These are phyloP conservation scores for Podarcis muralis DNA, from an alignment of 2,113 vertebrate genomes.

Conservation along the genomic window DNA sequence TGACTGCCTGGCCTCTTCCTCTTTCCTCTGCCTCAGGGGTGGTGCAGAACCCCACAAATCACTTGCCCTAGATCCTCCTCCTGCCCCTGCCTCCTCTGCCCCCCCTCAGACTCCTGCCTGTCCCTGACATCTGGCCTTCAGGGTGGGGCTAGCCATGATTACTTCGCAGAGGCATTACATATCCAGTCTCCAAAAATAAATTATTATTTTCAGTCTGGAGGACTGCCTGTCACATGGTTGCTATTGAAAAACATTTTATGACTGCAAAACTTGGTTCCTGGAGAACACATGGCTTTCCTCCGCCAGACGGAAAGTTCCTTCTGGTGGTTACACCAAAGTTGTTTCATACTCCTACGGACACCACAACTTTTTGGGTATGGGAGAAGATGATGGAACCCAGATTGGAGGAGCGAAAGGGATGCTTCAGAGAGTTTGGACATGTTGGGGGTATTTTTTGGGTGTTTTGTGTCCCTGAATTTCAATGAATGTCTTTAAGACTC, in stretches of 20 bases:
- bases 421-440: slow-evolving; percentile 61
- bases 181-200: slow-evolving; percentile 35
- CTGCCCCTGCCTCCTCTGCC: no score
- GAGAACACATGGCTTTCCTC: slow-evolving; percentile 61
- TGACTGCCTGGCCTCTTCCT: no score
- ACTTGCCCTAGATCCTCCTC: no score
- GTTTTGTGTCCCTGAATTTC: slow-evolving; percentile 73
- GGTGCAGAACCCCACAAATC: no score
- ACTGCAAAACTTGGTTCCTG: slow-evolving; percentile 48
- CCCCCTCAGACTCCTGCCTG: no score
- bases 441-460: slow-evolving; percentile 64
- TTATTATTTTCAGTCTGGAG: slow-evolving; percentile 38
- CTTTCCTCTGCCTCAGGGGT: no score
- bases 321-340: slow-evolving; percentile 67
- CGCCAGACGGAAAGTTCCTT: slow-evolving; percentile 69
- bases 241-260: slow-evolving; percentile 62
- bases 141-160: accelerated
- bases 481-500: slow-evolving; percentile 67
- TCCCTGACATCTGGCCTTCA: neutral
- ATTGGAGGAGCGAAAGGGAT: slow-evolving; percentile 56
- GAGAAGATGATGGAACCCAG: slow-evolving; percentile 67
- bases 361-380: slow-evolving; percentile 68
- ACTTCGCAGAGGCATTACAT: neutral
- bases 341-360: slow-evolving; percentile 71
- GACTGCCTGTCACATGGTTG: slow-evolving; percentile 49